phyloP scores from a whole-genome alignment of 2,888 invertebrate genomes.

The Thereva unica region DNA sequence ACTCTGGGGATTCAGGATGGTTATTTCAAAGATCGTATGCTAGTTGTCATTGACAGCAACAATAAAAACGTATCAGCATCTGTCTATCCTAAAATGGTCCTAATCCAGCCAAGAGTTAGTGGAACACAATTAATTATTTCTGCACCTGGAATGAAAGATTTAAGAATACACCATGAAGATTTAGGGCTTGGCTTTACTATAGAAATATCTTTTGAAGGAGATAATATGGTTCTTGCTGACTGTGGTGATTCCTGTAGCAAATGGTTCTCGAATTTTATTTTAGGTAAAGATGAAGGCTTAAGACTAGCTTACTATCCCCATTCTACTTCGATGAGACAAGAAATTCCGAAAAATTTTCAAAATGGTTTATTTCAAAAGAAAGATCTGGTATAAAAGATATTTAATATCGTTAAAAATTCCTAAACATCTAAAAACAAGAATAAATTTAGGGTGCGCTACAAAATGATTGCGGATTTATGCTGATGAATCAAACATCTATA shows the following conservation, averaged over 20 bases:
- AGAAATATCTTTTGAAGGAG: no score
- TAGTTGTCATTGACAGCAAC: slow-evolving; percentile 34
- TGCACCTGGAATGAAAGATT: slow-evolving; percentile 62
- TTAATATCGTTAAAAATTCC: background rate
- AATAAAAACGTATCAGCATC: slow-evolving; percentile 25
- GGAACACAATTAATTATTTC: slow-evolving; percentile 62
- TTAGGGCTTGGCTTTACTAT: no score
- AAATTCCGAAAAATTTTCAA: slow-evolving; percentile 44
- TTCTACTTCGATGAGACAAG: slow-evolving; percentile 51
- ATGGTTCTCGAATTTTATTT: slow-evolving; percentile 68
- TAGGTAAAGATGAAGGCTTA: slow-evolving; percentile 59
- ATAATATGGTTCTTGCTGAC: slow-evolving; percentile 61
- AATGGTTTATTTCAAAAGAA: slow-evolving; percentile 46
- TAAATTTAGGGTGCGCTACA: slow-evolving; percentile 63
- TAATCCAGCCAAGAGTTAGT: slow-evolving; percentile 27
- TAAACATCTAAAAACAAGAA: background rate
- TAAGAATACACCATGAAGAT: slow-evolving; percentile 52
- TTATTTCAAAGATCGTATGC: slow-evolving; percentile 29
- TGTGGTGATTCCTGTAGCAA: slow-evolving; percentile 73
- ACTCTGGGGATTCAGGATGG: slow-evolving; percentile 20
- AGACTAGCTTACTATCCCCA: slow-evolving; percentile 67
- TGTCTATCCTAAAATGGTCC: slow-evolving; percentile 34
- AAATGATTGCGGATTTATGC: slow-evolving; percentile 70
- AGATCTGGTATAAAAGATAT: slow-evolving; percentile 42
- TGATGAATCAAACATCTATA: slow-evolving; percentile 70